Evolutionary conservation across 2,797 vertebrate genomes (phyloP), one percentile per base, ranked within the genome.

Genomic region (Acrossocheilus fasciatus): DNA sequence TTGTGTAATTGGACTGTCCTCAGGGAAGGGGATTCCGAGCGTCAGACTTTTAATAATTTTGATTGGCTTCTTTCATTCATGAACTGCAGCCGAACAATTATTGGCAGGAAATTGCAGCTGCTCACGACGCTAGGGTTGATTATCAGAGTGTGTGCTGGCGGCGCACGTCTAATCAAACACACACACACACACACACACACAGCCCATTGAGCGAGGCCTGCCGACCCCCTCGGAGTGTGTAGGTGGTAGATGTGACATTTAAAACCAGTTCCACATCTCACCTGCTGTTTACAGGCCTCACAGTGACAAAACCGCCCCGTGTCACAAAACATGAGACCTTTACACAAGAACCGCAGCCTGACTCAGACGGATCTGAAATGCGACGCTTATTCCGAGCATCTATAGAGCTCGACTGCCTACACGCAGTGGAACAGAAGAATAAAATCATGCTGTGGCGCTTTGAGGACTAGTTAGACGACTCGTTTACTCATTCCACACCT

Each of bases 221-320:
- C 54, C 12, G 74, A 54, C 79, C 85, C 85, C 72, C 36, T 88
- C 50, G 23, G 83, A 64, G 74, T 43, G 84, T 88, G 90, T 87
- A 81, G 86, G 68, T 66, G 82, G 82, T 85, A 68, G 78, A 88
- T 87, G 80, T 92, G 89, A 91, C 92, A 91, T 92, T 92, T 88
- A 88, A 91, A 89, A 91, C 85, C 83, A 81, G 86, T 73, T 87
- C 83, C 88, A 34, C 87, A 85, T 90, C 83, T 88, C 90, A 87
- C 86, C 91, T 81, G 86, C 89, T 91, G 90, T 91, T 89, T 90
- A 80, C 89, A 85, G 86, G 77, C 86, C 79, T 68, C 78, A 68
- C 62, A 50, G 39, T 69, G 52, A 34, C 66, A 82, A 62, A 86
- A 87, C 80, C 79, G 12, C 70, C 79, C 72, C 30, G 57, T 36